These are phyloP conservation scores for Chrysaora quinquecirrha DNA, from an alignment of 30 jellyfish, hydroid and myxozoan species.

Conservation along the genomic window DNA sequence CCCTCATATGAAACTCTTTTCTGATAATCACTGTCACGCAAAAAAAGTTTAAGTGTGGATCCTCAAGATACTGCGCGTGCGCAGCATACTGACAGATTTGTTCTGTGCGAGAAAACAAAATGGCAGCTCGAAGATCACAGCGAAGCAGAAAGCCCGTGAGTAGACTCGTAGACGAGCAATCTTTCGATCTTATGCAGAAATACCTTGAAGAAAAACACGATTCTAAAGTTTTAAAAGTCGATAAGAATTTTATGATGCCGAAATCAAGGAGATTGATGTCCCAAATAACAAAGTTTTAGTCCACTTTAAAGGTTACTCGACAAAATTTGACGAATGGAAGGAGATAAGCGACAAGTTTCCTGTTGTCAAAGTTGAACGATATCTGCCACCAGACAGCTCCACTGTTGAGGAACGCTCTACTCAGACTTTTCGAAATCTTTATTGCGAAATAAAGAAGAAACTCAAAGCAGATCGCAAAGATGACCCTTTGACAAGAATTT, in stretches of 20 bases:
- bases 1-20: constrained; percentile 1
- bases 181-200: background rate
- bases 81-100: background rate
- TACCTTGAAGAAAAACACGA: background rate
- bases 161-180: background rate
- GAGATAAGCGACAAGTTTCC: constrained; percentile 1
- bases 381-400: background rate
- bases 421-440: background rate
- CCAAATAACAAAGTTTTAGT: background rate
- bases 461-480: constrained; percentile 11
- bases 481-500: constrained; percentile 10
- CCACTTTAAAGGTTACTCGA: background rate
- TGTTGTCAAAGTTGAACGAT: constrained; percentile 13
- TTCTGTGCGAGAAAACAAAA: background rate
- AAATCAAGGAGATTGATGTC: constrained; percentile 18
- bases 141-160: constrained; percentile 2
- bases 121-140: constrained; percentile 2
- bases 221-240: background rate
- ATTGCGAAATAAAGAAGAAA: background rate
- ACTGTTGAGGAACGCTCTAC: background rate
- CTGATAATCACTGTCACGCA: background rate
- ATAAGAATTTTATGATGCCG: constrained; percentile 10
- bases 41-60: background rate
- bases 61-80: constrained; percentile 1
- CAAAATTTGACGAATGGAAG: constrained; percentile 11